Base-by-base conservation (phyloP, 1,140 invertebrate species). In the Amyelois transitella region DNA sequence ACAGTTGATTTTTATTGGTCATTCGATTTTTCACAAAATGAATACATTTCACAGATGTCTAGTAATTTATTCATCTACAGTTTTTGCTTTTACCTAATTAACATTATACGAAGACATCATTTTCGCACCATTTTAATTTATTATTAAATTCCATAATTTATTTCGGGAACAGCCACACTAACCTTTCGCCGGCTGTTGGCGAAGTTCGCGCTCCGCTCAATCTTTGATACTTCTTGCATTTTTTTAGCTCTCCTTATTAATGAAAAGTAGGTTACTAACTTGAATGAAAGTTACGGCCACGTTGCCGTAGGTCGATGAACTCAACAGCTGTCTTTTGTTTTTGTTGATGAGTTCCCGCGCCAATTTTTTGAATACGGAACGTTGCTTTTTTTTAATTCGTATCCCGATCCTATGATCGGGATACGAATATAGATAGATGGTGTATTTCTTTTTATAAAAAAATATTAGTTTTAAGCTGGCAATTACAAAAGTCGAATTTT, bases 221-320 rank as follows among this genome's bases (percentile, higher is more conserved):
- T 87, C 82, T 86, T 86, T 87, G 84, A 87, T 87, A 87, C 84
- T 85, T 86, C 80, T 72, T 85, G 82, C 81, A 83, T 86, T 87
- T 87, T 86, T 87, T 87, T 84, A 87, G 82, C 80, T 78, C 75
- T 77, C 77, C 82, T 84, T 87, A 87, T 87, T 87, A 87, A 87
- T 87, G 84, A 87, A 87, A 87, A 87, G 84, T 87, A 86, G 84
- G 82, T 87, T 87, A 87, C 76, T 81, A 87, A 87, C 81, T 86
- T 81, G 70, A 87, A 87, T 84, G 82, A 86, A 87, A 87, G 84
- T 87, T 86, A 84, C 81, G 71, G 69, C 68, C 69, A 79, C 80
- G 75, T 81, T 84, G 82, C 73, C 80, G 72, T 84, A 86, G 84
- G 84, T 84, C 84, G 71, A 79, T 61, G 84, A 78, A 77, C 81